Conservation (phyloP, 2,113 vertebrate genomes). For the Mus pahari region DNA sequence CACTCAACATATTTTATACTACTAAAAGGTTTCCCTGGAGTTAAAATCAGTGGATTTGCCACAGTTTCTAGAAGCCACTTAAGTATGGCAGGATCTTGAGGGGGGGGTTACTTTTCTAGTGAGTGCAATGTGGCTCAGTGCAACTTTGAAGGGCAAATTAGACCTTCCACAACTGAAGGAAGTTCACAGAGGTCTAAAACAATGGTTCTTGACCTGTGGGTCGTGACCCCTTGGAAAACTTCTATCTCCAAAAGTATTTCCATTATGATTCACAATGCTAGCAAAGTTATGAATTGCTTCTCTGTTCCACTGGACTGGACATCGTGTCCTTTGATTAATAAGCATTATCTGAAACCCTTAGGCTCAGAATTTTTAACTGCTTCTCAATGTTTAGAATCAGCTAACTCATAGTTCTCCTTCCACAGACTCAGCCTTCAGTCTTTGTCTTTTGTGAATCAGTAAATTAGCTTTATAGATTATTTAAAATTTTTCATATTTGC, state of each 20-base stretch:
- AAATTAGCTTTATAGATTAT: background rate
- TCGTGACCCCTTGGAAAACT: background rate
- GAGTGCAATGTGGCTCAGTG: background rate
- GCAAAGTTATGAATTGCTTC: background rate
- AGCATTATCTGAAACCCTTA: constrained; percentile 31
- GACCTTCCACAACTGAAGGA: background rate
- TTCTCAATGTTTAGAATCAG: constrained; percentile 11
- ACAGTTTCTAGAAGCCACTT: background rate
- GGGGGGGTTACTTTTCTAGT: constrained; percentile 19
- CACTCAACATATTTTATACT: background rate
- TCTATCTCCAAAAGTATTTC: background rate
- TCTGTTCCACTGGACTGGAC: background rate
- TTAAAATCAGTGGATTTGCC: constrained; percentile 7
- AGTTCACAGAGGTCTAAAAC: background rate
- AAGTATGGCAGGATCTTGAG: background rate
- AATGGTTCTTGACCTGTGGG: background rate
- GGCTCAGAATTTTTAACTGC: background rate
- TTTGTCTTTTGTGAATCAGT: background rate
- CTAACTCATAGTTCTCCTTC: background rate
- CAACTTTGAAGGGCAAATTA: constrained; percentile 4
- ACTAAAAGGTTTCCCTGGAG: background rate
- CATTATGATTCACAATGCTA: background rate
- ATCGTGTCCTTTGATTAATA: constrained; percentile 52
- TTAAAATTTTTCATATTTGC: background rate
- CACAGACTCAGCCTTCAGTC: constrained; percentile 36